A percentile compares a stretch with the other conserved stretches of the same genome.
phyloP scores from a whole-genome alignment of 2,888 invertebrate genomes.

The Polydrusus tereticollis region DNA sequence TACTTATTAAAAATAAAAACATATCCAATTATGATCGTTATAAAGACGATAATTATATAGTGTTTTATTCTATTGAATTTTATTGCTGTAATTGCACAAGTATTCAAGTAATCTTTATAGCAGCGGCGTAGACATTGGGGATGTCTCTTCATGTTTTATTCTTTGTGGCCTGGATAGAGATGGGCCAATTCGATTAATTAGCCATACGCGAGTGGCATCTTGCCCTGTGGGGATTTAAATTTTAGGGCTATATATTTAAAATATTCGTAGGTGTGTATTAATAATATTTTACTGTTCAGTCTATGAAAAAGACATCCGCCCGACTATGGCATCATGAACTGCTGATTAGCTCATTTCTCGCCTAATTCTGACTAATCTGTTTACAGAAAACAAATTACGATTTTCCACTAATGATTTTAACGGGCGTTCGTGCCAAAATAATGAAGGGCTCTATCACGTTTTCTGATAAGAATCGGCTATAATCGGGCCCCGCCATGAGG shows the following conservation, averaged over 20 bases:
- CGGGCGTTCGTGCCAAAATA: conserved; percentile 35
- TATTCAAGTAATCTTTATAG: neutral
- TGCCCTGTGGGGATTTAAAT: no score
- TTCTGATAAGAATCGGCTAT: conserved; percentile 38
- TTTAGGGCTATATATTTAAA: no score
- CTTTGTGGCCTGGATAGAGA: neutral
- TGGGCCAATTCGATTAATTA: no score
- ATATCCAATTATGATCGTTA: neutral
- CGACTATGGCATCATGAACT: neutral
- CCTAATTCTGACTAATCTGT: conserved; percentile 24
- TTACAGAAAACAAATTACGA: conserved; percentile 37
- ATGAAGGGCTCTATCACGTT: conserved; percentile 33
- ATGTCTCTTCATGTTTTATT: neutral
- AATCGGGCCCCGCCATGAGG: conserved; percentile 22
- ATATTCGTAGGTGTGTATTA: no score
- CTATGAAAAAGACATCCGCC: neutral
- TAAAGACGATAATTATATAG: neutral
- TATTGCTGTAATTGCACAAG: conserved; percentile 2
- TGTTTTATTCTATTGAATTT: neutral
- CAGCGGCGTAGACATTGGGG: neutral
- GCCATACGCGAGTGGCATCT: no score
- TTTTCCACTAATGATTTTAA: conserved; percentile 20
- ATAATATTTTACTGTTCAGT: no score
- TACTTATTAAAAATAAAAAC: neutral
- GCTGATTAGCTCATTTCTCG: conserved; percentile 8